phyloP scores from a whole-genome alignment of 2,113 vertebrate species.

The Ciconia maguari region DNA sequence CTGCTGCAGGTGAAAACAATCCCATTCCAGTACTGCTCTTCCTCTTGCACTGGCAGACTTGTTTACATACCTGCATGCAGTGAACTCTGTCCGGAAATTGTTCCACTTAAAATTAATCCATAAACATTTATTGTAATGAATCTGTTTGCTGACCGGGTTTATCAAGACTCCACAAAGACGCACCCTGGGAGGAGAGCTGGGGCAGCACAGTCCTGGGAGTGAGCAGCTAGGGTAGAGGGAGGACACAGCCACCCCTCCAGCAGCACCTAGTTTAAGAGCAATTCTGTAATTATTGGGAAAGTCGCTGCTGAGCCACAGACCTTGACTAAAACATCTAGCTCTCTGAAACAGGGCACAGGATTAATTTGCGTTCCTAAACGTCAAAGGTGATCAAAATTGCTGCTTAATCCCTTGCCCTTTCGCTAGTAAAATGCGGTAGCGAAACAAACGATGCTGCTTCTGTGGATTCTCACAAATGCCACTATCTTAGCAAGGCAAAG shows the following conservation, averaged over 20 bases:
- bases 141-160: neutral
- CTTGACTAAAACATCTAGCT: neutral
- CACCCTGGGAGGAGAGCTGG: rapidly evolving
- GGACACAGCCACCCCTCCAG: neutral
- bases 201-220: neutral
- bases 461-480: neutral
- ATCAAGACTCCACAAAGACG: neutral
- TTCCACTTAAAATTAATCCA: neutral
- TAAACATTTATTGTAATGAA: neutral
- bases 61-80: neutral
- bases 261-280: neutral
- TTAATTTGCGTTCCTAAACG: neutral
- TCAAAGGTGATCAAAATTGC: neutral
- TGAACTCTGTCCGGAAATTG: neutral
- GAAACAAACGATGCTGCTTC: neutral
- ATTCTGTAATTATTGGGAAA: neutral
- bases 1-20: neutral
- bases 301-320: neutral
- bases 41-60: neutral
- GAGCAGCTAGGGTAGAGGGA: neutral
- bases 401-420: neutral
- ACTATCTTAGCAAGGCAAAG: neutral
- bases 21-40: neutral
- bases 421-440: neutral
- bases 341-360: neutral